Percentiles rank a stretch among this genome's conserved stretches.
These are phyloP conservation scores for Eupsilia transversa DNA, from an alignment of 2,888 invertebrate species.

Conservation along the genomic window DNA sequence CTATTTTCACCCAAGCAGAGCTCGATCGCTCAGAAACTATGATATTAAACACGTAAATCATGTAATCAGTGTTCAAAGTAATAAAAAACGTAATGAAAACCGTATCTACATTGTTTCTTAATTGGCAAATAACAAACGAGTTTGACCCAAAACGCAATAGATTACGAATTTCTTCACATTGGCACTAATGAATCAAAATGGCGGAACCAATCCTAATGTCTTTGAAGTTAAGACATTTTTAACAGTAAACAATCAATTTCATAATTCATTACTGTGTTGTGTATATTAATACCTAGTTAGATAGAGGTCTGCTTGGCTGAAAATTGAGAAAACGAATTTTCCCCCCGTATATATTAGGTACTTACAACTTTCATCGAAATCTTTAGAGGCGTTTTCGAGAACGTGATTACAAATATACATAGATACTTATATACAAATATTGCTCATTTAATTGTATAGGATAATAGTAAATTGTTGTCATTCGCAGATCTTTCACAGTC, in stretches of 20 bases:
- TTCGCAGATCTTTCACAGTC: neutral
- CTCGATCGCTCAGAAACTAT: too few relatives aligned
- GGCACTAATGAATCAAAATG: conserved; percentile 33
- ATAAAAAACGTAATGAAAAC: conserved; percentile 33
- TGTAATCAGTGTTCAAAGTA: conserved; percentile 17
- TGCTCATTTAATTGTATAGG: too few relatives aligned
- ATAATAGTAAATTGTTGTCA: too few relatives aligned
- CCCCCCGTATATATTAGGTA: too few relatives aligned
- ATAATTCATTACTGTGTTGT: neutral
- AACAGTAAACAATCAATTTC: conserved; percentile 12
- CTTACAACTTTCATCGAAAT: too few relatives aligned
- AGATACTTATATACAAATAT: too few relatives aligned
- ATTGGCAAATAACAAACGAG: conserved; percentile 28
- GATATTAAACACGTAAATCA: conserved; percentile 13
- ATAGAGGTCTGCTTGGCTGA: too few relatives aligned
- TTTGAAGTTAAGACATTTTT: conserved; percentile 16
- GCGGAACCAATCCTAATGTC: conserved; percentile 38
- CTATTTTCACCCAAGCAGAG: too few relatives aligned
- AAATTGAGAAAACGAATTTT: too few relatives aligned
- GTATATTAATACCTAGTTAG: too few relatives aligned
- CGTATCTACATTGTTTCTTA: conserved; percentile 28
- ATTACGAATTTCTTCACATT: conserved; percentile 35
- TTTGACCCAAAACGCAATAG: conserved; percentile 23
- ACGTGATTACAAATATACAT: too few relatives aligned
- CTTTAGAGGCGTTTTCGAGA: too few relatives aligned